Evolutionary conservation across 2,888 invertebrate species (phyloP), one percentile per base, ranked within the genome.

Genomic region (Desoria tigrina): DNA sequence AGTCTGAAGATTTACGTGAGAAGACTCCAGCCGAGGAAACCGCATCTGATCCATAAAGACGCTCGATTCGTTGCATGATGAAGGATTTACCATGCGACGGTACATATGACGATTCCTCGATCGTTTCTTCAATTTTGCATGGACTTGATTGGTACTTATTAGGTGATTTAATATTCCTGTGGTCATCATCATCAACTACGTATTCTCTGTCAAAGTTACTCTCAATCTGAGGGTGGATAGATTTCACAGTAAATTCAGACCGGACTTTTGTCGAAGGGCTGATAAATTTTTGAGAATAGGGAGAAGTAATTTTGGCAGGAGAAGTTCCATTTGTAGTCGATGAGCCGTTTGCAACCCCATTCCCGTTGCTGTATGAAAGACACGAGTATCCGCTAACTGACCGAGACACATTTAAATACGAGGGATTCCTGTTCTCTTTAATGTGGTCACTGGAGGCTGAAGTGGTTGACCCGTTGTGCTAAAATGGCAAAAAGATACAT

Each of bases 361-460:
- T 59, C 39, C 69, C 69, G 45, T 69, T 71, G 55, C 70, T 72
- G 58, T 76, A 76, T 23, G 74, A 69, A n/a, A 76, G 66, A 58
- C 90, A 90, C 4, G 90, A 90, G 79, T 94, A 94, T 2, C 94
- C 94, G 81, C 90, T 92, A 59, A 94, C 91, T 23, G 92, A 92
- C 79, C 93, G 92, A 58, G 94, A 92, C 69, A 94, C 82, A 77
- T 90, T 91, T 63, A 94, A 82, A 79, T 94, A 94, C 64, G 92
- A 92, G 0, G 94, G 94, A 78, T 91, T 88, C 79, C 71, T 67
- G 9, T 54, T 56, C 42, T 57, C 58, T 42, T 61, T 59, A 14
- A 61, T 63, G 55, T 64, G 61, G 18, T 58, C 64, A 18, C 50
- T 61, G 23, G 61, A 28, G n/a, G 50, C 62, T n/a, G 58, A 18